Evolutionary conservation across 2,797 vertebrate species (phyloP), one percentile per base, ranked within the genome.

Genomic region (Fistularia tabacaria): DNA sequence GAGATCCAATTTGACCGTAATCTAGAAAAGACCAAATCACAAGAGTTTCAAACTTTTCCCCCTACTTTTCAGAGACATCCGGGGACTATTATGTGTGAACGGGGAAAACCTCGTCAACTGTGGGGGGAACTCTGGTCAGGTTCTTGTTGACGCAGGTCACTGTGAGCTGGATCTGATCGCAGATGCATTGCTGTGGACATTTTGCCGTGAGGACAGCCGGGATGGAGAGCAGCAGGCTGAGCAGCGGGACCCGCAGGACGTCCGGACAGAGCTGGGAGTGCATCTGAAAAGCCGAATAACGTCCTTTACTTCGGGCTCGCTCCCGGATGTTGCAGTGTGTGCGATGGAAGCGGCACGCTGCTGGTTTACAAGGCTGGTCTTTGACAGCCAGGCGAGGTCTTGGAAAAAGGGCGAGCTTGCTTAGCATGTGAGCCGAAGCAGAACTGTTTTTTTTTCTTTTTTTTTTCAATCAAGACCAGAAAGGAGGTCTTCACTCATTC

Each of bases 1-100:
- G 42, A 99, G 90, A 73, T 96, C 92, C 73, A 98, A 81, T 55
- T 91, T 91, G 64, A 94, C 92, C 1, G 93, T 98, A 56, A 91
- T 92, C 95, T 98, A 14, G 36, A 15, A 13, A 8, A 37, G 39
- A 15, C 1, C 8, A 38, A 14, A 7, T 46, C 45, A 46, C 6
- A 13, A 46, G 13, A 14, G 3, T 46, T 2, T 25, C 25, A 25
- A 5, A 25, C 25, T 25, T 25, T n/a, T 25, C 25, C 43, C 43
- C 11, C 12, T 13, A 44, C 4, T n/a, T 44, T 44, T 10, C 43
- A 7, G 7, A n/a, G 14, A 49, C 14, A 3, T 12, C 1, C n/a
- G n/a, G n/a, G n/a, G n/a, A n/a, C n/a, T 7, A 14, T 1, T 7
- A 5, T 45, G 44, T 36, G 41, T 25, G 49, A 49, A 40, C 6